Evolutionary conservation across 2,113 vertebrate genomes (phyloP), one percentile per base, ranked within the genome.

Genomic region (Gadus chalcogrammus): DNA sequence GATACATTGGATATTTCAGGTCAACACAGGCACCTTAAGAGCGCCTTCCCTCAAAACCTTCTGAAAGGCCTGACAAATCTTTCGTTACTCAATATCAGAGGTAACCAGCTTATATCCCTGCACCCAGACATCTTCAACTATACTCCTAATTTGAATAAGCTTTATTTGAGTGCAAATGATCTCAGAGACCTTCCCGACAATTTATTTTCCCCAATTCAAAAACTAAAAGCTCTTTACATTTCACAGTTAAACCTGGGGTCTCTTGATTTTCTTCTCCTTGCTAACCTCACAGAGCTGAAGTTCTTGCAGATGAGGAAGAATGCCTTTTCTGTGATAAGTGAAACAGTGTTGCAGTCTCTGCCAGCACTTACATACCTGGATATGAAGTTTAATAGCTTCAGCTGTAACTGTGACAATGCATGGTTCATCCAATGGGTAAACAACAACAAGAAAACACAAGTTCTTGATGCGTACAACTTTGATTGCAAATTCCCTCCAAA

Each of bases 21-120:
- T 52, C 91, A 93, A 35, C 78, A 62, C 18, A 20, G 28, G n/a
- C 82, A 76, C 0, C 18, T 20, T 1, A 77, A 82, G 4, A 17
- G 52, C 0, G 0, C 56, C 0, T 27, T 90, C 15, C 91, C 88
- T 1, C 68, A 18, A 15, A 86, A 92, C 82, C 77, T 93, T 16
- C 75, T 94, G 27, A 35, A 90, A 72, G 92, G 91, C 53, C 74
- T 95, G 74, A 82, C 73, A 2, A 91, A 88, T 6, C 80, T 91
- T 55, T 12, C 75, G 9, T 62, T 31, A 66, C 84, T 92, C 61
- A 84, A 66, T 0, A 63, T 35, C 15, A 84, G 85, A 35, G 89
- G 84, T 38, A 64, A 64, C 12, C 75, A 42, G 2, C 61, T 93
- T 17, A 0, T 24, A 0, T n/a, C 13, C 0, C 17, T 93, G 17